phyloP scores from a whole-genome alignment of 2,113 vertebrate species.

The Oreotrochilus melanogaster region DNA sequence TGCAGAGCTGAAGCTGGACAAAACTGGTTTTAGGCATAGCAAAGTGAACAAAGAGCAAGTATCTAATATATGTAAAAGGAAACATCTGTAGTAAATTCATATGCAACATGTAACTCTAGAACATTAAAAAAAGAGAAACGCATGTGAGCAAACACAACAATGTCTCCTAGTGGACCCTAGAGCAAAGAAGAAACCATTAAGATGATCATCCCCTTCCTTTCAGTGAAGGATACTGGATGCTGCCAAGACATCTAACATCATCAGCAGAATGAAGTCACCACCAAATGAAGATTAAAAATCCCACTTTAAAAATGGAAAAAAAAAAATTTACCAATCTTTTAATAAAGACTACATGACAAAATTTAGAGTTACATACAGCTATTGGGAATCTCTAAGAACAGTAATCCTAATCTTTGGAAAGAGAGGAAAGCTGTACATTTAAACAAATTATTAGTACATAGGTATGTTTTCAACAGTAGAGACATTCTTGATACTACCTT shows the following conservation, averaged over 20 bases:
- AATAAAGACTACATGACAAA: background rate
- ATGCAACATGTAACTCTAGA: background rate
- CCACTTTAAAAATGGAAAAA: background rate
- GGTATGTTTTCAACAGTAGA: background rate
- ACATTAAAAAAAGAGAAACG: background rate
- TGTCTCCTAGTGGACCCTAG: background rate
- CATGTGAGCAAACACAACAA: background rate
- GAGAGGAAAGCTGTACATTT: background rate
- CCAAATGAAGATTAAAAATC: background rate
- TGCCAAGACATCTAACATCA: background rate
- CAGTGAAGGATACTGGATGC: background rate
- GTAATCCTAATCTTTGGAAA: background rate
- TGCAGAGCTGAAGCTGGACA: background rate
- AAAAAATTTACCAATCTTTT: background rate
- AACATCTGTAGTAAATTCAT: background rate
- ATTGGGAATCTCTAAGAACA: background rate
- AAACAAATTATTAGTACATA: background rate
- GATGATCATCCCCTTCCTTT: background rate
- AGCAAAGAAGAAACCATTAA: background rate
- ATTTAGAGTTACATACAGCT: background rate
- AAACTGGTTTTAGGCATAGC: background rate
- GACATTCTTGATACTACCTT: background rate
- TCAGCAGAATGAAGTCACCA: background rate
- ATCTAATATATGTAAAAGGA: background rate
- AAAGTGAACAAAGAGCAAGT: background rate